Evolutionary conservation across 2,113 vertebrate genomes (phyloP).

Genomic region (Trichechus manatus): DNA sequence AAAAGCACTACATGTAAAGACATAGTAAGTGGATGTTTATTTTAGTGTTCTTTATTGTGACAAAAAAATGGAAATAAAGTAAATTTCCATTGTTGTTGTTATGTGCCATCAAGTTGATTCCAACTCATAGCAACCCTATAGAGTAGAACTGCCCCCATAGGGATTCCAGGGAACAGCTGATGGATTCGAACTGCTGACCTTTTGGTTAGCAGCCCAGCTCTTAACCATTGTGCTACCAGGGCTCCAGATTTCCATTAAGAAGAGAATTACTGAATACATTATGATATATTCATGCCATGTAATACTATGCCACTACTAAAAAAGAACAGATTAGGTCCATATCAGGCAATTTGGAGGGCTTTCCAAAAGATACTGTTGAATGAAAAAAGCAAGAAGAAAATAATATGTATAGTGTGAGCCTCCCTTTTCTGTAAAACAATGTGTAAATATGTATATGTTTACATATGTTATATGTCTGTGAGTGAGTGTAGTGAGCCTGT

Average conservation of each 20-base stretch:
- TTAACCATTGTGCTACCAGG: too few relatives aligned
- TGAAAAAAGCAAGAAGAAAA: neutral
- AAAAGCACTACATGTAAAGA: neutral
- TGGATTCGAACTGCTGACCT: too few relatives aligned
- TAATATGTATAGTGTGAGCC: neutral
- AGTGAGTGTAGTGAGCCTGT: neutral
- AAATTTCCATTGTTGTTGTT: neutral
- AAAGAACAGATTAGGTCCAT: neutral
- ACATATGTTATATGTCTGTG: neutral
- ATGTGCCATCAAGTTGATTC: too few relatives aligned
- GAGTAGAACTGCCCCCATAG: too few relatives aligned
- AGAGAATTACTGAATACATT: conserved; percentile 14
- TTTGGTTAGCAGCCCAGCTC: too few relatives aligned
- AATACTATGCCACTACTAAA: neutral
- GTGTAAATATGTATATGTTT: neutral
- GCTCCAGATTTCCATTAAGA: neutral
- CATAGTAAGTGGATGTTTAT: conserved; percentile 1
- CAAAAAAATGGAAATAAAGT: neutral
- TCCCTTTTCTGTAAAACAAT: neutral
- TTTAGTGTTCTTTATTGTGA: conserved; percentile 30
- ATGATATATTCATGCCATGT: neutral
- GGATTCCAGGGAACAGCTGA: too few relatives aligned
- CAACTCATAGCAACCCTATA: too few relatives aligned
- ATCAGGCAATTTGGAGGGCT: neutral
- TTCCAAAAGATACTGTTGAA: conserved; percentile 23